Base-by-base conservation (phyloP, 2,888 invertebrate species). In the Acleris emargana region DNA sequence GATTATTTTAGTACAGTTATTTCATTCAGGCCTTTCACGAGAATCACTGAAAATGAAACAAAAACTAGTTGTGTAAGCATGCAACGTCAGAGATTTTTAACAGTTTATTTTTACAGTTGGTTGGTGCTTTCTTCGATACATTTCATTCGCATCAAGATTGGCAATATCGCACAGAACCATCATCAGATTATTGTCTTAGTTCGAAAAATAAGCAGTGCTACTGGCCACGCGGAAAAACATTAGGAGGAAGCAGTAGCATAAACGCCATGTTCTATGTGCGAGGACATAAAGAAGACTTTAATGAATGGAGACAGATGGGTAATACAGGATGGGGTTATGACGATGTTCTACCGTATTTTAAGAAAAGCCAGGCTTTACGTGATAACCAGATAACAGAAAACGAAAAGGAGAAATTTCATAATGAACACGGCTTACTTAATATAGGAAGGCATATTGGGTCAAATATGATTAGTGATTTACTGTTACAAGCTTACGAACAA, bases 161-260 rank as follows among this genome's bases (percentile, higher is more conserved):
- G 97, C 94, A 95, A 78, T 97, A 96, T 82, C 96, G 96, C 82
- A 96, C 96, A 0, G 96, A 96, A 77, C 96, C 96, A 0, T 94
- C 95, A 76, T 94, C 94, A 38, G 94, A 92, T 28, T 92, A 94
- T 1, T 96, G 96, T 78, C 85, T 96, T 71, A 96, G 96, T 95
- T 86, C 82, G 76, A 60, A 87, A 62, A 85, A 92, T 22, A 82
- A 84, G 13, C 81, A 83, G 16, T 94, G 94, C 70, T 93, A 92
- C 62, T 95, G 95, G 95, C 95, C 95, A 0, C 89, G 96, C 20
- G 94, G 94, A 0, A 94, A 94, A 73, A 89, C 89, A 0, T 80
- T 94, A 43, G 95, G 95, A 0, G 95, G 95, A 0, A 89, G 92
- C 25, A 94, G 94, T 54, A 84, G 89, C 1, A 88, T 95, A 7